Percentiles rank a stretch among this genome's conserved stretches.
Evolutionary conservation across 2,888 invertebrate species (phyloP).

Genomic region (Tortricodes alternella): DNA sequence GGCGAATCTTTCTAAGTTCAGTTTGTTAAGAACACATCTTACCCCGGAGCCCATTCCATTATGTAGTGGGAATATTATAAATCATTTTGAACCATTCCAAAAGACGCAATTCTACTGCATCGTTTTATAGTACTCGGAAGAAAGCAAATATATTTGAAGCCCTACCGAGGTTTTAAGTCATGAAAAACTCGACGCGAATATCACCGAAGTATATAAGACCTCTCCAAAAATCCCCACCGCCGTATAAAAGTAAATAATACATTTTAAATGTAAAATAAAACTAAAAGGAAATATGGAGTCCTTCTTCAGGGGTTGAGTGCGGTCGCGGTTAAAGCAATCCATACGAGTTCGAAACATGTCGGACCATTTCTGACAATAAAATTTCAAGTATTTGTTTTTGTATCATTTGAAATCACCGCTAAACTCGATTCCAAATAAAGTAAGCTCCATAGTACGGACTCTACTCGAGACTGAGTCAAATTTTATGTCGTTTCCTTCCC

Average conservation of each 20-base stretch:
- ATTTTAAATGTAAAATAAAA: too few species aligned
- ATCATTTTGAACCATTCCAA: constrained; percentile 53
- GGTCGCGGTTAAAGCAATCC: too few species aligned
- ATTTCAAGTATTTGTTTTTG: too few species aligned
- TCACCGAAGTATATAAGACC: too few species aligned
- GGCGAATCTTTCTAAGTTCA: constrained; percentile 9
- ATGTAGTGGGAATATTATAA: constrained; percentile 53
- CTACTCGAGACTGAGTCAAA: not conserved
- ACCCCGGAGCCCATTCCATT: constrained; percentile 42
- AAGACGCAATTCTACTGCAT: constrained; percentile 56
- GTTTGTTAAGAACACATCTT: constrained; percentile 38
- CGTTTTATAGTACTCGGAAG: constrained; percentile 48
- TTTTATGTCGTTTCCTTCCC: constrained; percentile 5
- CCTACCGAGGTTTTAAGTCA: constrained; percentile 33
- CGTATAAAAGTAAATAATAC: too few species aligned
- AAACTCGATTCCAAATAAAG: too few species aligned
- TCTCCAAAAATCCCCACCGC: too few species aligned
- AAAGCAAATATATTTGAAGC: constrained; percentile 44
- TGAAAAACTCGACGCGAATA: too few species aligned
- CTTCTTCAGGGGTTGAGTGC: too few species aligned
- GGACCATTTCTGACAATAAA: too few species aligned
- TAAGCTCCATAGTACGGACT: constrained; percentile 7
- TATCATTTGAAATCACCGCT: not conserved
- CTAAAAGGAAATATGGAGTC: too few species aligned
- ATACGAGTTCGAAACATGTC: too few species aligned